phyloP scores from a whole-genome alignment of 1,140 invertebrate genomes.

The Ectropis grisescens region DNA sequence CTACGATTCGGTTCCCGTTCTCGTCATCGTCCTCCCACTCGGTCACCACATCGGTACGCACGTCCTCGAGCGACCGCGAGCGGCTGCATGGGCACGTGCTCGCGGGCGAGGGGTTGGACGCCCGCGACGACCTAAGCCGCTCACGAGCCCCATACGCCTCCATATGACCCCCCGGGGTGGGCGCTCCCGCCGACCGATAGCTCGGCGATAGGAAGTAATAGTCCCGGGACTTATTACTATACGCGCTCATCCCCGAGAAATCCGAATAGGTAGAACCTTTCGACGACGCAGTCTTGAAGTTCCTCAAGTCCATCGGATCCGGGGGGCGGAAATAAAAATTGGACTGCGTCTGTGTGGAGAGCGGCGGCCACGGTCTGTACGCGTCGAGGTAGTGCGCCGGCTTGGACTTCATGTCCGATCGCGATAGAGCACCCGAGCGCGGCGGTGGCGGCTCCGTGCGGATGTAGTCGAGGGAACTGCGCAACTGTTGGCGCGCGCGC shows the following conservation, averaged over 20 bases:
- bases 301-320: slow-evolving; percentile 62
- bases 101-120: slow-evolving; percentile 37
- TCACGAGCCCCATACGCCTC: slow-evolving; percentile 48
- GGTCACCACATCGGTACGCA: slow-evolving; percentile 74
- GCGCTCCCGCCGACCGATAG: slow-evolving; percentile 70
- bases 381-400: slow-evolving; percentile 61
- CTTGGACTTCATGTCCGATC: slow-evolving; percentile 63
- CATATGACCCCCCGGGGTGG: slow-evolving; percentile 66
- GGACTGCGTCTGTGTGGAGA: slow-evolving; percentile 70
- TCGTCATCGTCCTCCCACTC: slow-evolving; percentile 76
- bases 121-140: slow-evolving; percentile 56
- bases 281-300: slow-evolving; percentile 56
- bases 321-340: slow-evolving; percentile 74
- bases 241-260: slow-evolving; percentile 45
- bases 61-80: slow-evolving; percentile 79
- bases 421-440: slow-evolving; percentile 51
- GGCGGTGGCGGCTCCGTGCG: slow-evolving; percentile 47
- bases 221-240: slow-evolving; percentile 74
- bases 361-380: slow-evolving; percentile 73
- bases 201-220: slow-evolving; percentile 79
- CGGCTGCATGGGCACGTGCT: slow-evolving; percentile 72
- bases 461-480: slow-evolving; percentile 48
- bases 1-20: slow-evolving; percentile 70
- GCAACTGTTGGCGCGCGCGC: slow-evolving; percentile 45
- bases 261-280: slow-evolving; percentile 70